Conservation (phyloP, 2,113 vertebrate genomes). For the Nothocercus julius region DNA sequence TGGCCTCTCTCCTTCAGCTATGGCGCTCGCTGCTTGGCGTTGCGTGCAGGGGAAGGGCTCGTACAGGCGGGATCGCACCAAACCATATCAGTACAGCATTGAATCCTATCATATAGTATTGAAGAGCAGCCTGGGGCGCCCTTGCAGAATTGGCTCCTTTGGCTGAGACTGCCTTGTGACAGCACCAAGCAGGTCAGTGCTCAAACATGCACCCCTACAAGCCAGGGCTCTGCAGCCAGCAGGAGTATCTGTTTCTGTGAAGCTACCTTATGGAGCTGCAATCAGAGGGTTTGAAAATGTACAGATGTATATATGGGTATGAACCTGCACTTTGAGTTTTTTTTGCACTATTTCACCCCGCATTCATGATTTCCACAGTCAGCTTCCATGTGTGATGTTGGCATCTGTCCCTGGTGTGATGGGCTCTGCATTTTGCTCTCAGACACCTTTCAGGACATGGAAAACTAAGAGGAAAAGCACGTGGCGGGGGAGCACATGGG, state of each 20-base stretch:
- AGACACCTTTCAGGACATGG: background rate
- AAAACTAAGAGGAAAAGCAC: background rate
- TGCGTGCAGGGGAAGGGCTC: background rate
- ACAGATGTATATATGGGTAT: fast-evolving
- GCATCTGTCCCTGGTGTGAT: background rate
- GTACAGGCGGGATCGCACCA: background rate
- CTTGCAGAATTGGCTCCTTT: background rate
- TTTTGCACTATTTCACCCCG: background rate
- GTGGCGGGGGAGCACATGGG: background rate
- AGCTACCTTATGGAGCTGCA: fast-evolving
- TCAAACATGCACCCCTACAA: background rate
- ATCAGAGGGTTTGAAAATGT: too few relatives aligned
- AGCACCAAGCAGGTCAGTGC: background rate
- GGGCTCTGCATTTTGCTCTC: background rate
- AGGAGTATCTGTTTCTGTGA: fast-evolving
- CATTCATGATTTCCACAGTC: background rate
- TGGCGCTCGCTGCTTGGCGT: background rate
- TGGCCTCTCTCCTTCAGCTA: background rate
- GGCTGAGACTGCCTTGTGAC: background rate
- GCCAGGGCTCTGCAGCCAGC: background rate
- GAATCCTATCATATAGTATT: too few relatives aligned
- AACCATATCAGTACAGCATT: fast-evolving
- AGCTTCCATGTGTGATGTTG: fast-evolving
- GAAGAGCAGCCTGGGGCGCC: background rate
- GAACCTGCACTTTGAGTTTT: background rate